These are phyloP conservation scores for Neodon shergylaensis DNA, from an alignment of 2,113 vertebrate species.

Conservation along the genomic window DNA sequence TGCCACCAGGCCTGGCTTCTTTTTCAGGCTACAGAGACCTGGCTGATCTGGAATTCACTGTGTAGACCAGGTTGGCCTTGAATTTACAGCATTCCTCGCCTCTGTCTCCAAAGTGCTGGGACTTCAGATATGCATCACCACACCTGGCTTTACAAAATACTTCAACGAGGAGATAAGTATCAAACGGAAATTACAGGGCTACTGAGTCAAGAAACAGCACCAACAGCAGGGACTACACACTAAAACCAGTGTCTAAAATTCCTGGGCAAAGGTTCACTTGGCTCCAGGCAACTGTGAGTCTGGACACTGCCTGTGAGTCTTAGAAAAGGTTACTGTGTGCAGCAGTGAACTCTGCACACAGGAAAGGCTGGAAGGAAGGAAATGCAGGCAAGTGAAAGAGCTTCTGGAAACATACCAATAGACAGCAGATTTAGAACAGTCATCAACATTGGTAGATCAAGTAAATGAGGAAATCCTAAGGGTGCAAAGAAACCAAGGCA, in stretches of 20 bases:
- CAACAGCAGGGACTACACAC: neutral
- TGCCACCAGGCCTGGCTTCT: neutral
- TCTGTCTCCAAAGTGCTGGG: neutral
- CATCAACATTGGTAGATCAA: neutral
- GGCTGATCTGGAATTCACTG: neutral
- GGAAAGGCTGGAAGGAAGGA: constrained; percentile 74
- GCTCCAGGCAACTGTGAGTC: neutral
- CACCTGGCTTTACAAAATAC: neutral
- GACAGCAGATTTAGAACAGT: constrained; percentile 22
- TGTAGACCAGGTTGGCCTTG: neutral
- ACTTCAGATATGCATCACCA: neutral
- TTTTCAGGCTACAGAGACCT: neutral
- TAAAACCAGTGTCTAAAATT: neutral
- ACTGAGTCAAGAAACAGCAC: constrained; percentile 4
- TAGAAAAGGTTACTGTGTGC: constrained; percentile 1
- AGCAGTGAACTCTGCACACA: constrained; percentile 45
- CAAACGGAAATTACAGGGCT: neutral
- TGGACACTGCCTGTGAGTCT: neutral
- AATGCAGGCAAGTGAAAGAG: neutral
- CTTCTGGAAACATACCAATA: constrained; percentile 65
- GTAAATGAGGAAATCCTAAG: constrained; percentile 59
- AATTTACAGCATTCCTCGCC: neutral
- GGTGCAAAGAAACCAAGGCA: constrained; percentile 45
- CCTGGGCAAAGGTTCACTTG: neutral
- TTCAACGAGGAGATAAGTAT: constrained; percentile 19